Base-by-base conservation (phyloP, 2,113 vertebrate species). In the Electrona antarctica region DNA sequence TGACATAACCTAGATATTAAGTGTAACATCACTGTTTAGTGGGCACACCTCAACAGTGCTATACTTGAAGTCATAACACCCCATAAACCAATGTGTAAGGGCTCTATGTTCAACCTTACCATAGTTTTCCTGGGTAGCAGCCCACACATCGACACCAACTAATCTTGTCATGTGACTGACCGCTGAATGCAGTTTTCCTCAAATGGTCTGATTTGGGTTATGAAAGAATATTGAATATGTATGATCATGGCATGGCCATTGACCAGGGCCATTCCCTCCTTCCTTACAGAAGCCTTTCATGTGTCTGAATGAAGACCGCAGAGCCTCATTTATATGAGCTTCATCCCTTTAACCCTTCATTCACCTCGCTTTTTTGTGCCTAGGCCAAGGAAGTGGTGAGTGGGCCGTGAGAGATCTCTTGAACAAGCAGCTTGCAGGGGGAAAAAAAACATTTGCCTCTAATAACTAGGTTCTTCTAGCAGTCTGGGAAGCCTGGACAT, bases 241-340 rank as follows among this genome's bases (percentile, higher is more conserved):
- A 83, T 87, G 85, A 84, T 86, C 54, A 67, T 67, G 80, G 80
- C 60, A 14, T 66, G 80, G 60, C 54, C 70, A 72, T 64, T 58
- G 60, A 64, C 61, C 70, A 49, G 45, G 67, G 64, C 73, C 66
- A 73, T 77, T 77, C 74, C 73, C 64, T 79, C 77, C 78, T 71
- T 79, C 56, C 82, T 52, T 69, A 81, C 70, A 71, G 73, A 82
- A 78, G 78, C 75, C 88, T 87, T 86, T 87, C 79, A 87, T 87
- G 84, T 84, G 68, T 78, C 75, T 88, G 85, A 88, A 88, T 87
- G 77, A 85, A 80, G 65, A 78, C 80, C 65, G 81, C 78, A 60
- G 33, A 85, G 73, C 67, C 85, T 89, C 78, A 91, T 91, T 91
- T 91, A 82, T 88, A 89, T 89, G 78, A 76, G 81, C 78, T 85